Base-by-base conservation (phyloP, 2,888 invertebrate genomes). In the Ectropis crepuscularia region DNA sequence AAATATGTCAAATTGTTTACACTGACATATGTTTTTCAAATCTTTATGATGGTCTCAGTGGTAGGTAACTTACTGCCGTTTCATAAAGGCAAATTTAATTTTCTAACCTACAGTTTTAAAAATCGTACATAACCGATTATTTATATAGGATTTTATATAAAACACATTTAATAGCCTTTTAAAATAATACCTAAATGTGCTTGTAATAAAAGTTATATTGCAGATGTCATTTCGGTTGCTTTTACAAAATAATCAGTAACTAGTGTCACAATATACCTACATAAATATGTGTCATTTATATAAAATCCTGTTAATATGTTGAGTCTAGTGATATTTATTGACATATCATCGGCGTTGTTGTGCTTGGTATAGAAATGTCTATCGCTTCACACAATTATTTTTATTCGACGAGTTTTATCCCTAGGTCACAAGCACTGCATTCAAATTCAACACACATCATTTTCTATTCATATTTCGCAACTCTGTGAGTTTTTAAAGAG, bases 341-440 rank as follows among this genome's bases (percentile, higher is more conserved):
- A 92, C 91, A 90, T 91, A 91, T 90, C 90, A 91, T 89, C 86
- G 70, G 85, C 88, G 85, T 90, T 89, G 89, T 90, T 90, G 87
- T 81, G 88, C 89, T 90, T 89, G 83, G 81, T 60, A 57, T 60
- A 80, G 16, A 75, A 81, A 82, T 78, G 78, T 84, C 80, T 48
- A 86, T 84, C 83, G 75, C 74, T 80, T 80, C 70, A 69, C 1
- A 28, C 16, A 4, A 28, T 28, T 28, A 28, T 28, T 28, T 28
- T 28, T 28, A 28, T 28, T 28, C 16, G 4, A 28, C 16, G 4
- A 28, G 16, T 2, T 28, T 28, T 28, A 28, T 28, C 16, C 16
- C 16, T 28, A 28, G 16, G 16, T 2, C 16, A 28, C 16, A 28
- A 28, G 16, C 16, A 28, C 16, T 28, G 16, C 2, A 28, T 28